Evolutionary conservation across 2,797 vertebrate species (phyloP), one percentile per base, ranked within the genome.

Genomic region (Takifugu ocellatus): DNA sequence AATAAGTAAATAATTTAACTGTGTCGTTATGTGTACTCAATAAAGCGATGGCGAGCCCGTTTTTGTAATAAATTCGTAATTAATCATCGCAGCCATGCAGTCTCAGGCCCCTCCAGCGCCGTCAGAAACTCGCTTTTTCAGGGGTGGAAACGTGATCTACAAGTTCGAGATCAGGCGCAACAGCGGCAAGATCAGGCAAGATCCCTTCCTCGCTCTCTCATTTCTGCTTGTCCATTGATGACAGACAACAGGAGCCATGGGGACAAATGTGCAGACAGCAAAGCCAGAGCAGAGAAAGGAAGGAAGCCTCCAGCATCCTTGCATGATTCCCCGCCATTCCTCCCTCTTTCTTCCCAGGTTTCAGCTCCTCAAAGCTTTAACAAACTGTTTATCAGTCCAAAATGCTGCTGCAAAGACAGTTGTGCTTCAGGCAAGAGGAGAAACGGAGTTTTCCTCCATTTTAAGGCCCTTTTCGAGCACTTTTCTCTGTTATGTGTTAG

Each of bases 161-260:
- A 93, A 92, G 70, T 91, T 95, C 77, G 90, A 88, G 75, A 91
- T 95, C 78, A 90, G 75, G 83, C 84, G 84, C 51, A 90, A 92
- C 68, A 82, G 75, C 77, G 87, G 70, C 49, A 84, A 79, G 21
- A 21, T 21, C 79, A 93, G 90, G 94, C 90, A 90, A 86, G 77
- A n/a, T 1, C 63, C 3, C 10, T 1, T 21, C 7, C 12, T 51
- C n/a, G 21, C 21, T 21, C 21, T 21, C 21, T 21, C 21, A 21
- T 21, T 21, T 21, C 21, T 21, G 21, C 21, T 21, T 21, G 21
- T 21, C 21, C 21, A 21, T 21, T 21, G 24, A 2, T 25, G 8
- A 11, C 25, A 24, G 7, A 48, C 6, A 15, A 15, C 14, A 4
- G 7, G 27, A 7, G 27, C 4, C 27, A 4, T 29, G 27, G 4